phyloP scores from a whole-genome alignment of 2,797 vertebrate species.

The Parotocinclus haroldoi region DNA sequence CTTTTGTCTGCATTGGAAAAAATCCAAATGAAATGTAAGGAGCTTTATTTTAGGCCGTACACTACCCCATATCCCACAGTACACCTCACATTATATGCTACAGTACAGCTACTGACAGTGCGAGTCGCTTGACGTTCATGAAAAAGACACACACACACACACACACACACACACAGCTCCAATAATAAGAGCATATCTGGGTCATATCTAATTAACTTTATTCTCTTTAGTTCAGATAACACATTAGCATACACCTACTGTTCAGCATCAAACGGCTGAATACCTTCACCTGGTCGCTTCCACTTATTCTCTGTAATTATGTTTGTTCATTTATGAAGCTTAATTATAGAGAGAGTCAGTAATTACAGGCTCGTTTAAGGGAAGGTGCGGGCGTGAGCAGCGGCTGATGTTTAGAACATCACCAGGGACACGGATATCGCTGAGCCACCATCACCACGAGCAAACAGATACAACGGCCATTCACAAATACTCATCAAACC shows the following conservation, averaged over 20 bases:
- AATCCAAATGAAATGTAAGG: no score
- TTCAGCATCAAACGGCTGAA: constrained; percentile 68
- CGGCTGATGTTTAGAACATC: constrained; percentile 50
- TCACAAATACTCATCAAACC: no score
- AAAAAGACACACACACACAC: constrained; percentile 1
- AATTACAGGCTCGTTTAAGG: constrained; percentile 65
- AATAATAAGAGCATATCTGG: constrained; percentile 66
- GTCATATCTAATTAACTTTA: constrained; percentile 73
- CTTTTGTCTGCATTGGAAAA: no score
- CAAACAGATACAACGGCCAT: constrained; percentile 14
- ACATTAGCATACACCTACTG: constrained; percentile 68
- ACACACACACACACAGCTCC: constrained; percentile 12
- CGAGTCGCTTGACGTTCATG: not conserved
- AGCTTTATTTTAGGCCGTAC: no score
- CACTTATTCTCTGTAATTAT: constrained; percentile 74
- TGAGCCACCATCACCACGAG: constrained; percentile 21
- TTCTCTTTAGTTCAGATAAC: constrained; percentile 60
- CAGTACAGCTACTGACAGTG: not conserved
- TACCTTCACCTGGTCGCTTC: constrained; percentile 71
- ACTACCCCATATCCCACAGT: no score
- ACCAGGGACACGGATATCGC: constrained; percentile 18
- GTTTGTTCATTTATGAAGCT: constrained; percentile 74
- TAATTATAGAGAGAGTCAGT: constrained; percentile 71
- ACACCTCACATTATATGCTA: no score
- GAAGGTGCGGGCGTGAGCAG: constrained; percentile 60